Base-by-base conservation (phyloP, 2,888 invertebrate genomes). In the Drosophila borealis region DNA sequence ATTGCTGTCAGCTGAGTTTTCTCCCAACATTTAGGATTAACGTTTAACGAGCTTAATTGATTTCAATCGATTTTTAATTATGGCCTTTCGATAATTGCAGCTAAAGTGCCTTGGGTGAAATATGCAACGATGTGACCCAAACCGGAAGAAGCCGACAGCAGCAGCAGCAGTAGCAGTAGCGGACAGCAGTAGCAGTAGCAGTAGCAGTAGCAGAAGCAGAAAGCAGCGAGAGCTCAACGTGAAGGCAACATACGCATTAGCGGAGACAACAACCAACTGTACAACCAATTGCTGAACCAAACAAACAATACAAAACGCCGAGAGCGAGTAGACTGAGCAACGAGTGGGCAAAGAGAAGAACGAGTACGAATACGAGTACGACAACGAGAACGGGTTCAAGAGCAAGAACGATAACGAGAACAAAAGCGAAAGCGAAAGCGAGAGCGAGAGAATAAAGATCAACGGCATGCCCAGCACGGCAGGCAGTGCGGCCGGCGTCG, bases 401-500 rank as follows among this genome's bases (percentile, higher is more conserved):
- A 37, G 17, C 10, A 11, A 17, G 2, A 4, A 4, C 4, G 10
- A 42, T 14, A 14, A 14, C 10, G 13, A 36, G 10, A 21, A 5
- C 21, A 17, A 54, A 19, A 1, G n/a, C 2, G 36, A 17, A 29
- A 39, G 25, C 4, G 14, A 36, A 34, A 53, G 21, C 21, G 39
- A 41, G 17, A 36, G 9, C 45, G 21, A 55, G 55, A 72, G 77
- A 49, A 74, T 71, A 57, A 70, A 74, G 33, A 14, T n/a, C 6
- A 21, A 42, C 65, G 78, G 74, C 56, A 91, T 89, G 81, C 90
- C 90, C 56, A 90, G 89, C 71, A 88, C 89, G 51, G 77, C 79
- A 36, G 90, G 89, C 70, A 90, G 88, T 59, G 83, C 83, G 25
- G 81, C 81, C 39, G 78, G 83, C 65, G 85, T 89, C 55, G 83